Percentiles rank a stretch among this genome's conserved stretches.
Evolutionary conservation across 2,888 invertebrate species (phyloP).

Genomic region (Nymphalis polychloros): DNA sequence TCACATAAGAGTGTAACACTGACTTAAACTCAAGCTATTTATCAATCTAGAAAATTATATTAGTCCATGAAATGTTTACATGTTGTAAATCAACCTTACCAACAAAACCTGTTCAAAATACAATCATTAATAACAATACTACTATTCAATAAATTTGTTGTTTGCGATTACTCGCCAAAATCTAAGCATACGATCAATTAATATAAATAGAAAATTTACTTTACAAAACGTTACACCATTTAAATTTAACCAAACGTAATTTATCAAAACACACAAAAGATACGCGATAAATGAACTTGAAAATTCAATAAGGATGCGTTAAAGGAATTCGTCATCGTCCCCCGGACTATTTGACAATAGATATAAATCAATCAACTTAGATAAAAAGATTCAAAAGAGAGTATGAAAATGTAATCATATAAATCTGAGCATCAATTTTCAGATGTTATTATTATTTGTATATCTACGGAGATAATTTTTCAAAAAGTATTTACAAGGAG

Average conservation of each 20-base stretch:
- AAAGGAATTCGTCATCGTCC: neutral
- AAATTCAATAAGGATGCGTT: conserved; percentile 16
- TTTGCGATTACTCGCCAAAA: neutral
- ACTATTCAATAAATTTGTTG: neutral
- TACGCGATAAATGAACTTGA: neutral
- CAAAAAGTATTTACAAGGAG: too few species aligned
- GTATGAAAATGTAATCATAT: neutral
- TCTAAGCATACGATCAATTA: neutral
- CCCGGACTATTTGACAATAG: conserved; percentile 10
- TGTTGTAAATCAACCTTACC: too few species aligned
- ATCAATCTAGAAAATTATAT: too few species aligned
- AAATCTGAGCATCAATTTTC: neutral
- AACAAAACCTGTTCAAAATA: neutral
- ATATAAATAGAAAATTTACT: neutral
- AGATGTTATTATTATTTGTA: neutral
- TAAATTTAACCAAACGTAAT: conserved; percentile 15
- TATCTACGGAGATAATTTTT: too few species aligned
- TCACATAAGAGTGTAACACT: too few species aligned
- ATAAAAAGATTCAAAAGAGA: conserved; percentile 1
- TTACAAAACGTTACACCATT: conserved; percentile 1
- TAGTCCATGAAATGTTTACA: too few species aligned
- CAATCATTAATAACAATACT: neutral
- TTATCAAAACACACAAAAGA: conserved; percentile 10
- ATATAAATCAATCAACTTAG: neutral
- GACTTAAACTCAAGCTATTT: too few species aligned